Conservation (phyloP, 2,888 invertebrate genomes). For the Napeogenes sylphis region DNA sequence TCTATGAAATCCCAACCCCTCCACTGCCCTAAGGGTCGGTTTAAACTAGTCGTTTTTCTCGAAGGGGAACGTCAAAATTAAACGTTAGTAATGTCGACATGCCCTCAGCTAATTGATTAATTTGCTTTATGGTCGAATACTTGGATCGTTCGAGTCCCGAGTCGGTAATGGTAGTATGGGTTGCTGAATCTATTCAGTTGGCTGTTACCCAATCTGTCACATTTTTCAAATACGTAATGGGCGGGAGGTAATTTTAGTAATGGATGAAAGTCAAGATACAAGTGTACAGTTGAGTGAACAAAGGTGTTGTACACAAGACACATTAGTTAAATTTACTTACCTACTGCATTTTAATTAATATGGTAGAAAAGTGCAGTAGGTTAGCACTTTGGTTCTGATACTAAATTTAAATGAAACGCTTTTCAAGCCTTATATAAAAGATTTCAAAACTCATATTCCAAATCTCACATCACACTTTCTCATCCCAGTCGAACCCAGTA, state of each 20-base stretch:
- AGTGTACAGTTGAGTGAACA: not conserved
- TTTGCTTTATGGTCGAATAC: conserved; percentile 76
- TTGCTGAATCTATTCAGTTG: conserved; percentile 59
- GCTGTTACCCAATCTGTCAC: conserved; percentile 75
- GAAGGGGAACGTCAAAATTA: conserved; percentile 66
- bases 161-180: conserved; percentile 64
- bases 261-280: conserved; percentile 32
- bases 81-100: conserved; percentile 76
- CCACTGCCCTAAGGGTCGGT: conserved; percentile 33
- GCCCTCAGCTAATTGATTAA: conserved; percentile 77
- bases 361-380: no score
- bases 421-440: not conserved
- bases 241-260: conserved; percentile 44
- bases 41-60: conserved; percentile 37
- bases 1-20: conserved; percentile 31
- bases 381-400: no score
- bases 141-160: conserved; percentile 67
- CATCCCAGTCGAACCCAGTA: conserved; percentile 48
- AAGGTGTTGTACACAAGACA: not conserved
- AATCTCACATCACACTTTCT: not conserved
- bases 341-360: no score
- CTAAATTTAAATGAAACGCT: no score
- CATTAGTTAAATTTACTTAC: no score
- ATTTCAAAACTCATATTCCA: conserved; percentile 1
- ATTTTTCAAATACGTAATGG: conserved; percentile 53